A percentile compares a stretch with the other conserved stretches of the same genome.
Conservation (phyloP, 2,888 invertebrate species). For the Drosophila subquinaria region DNA sequence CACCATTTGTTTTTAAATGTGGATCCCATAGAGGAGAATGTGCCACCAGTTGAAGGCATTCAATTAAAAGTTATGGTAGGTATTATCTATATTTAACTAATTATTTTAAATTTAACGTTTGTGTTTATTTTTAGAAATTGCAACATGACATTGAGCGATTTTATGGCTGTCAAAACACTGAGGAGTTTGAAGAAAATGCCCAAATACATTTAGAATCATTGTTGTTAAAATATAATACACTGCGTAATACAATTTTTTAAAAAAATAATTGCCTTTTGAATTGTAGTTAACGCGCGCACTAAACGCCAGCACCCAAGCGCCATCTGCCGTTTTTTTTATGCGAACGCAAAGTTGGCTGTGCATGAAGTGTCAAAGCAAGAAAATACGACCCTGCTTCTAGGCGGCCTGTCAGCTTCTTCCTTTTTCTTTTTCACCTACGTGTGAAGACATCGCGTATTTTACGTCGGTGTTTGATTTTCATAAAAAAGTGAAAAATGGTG, state of each 20-base stretch:
- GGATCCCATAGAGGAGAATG: neutral
- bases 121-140: slow-evolving; percentile 62
- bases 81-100: neutral
- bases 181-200: slow-evolving; percentile 27
- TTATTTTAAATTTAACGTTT: neutral
- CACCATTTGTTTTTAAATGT: slow-evolving; percentile 54
- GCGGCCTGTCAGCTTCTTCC: slow-evolving; percentile 63
- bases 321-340: slow-evolving; percentile 29
- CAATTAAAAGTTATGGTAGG: slow-evolving; percentile 57
- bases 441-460: slow-evolving; percentile 83
- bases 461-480: slow-evolving; percentile 81
- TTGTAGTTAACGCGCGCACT: slow-evolving; percentile 10
- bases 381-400: slow-evolving; percentile 53
- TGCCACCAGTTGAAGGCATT: slow-evolving; percentile 6
- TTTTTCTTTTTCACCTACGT: slow-evolving; percentile 84
- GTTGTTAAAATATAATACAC: slow-evolving; percentile 66
- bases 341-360: slow-evolving; percentile 39
- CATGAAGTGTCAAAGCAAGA: slow-evolving; percentile 35
- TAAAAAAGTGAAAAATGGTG: slow-evolving; percentile 83
- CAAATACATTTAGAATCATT: slow-evolving; percentile 69
- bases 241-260: slow-evolving; percentile 63
- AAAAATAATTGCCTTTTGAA: slow-evolving; percentile 14
- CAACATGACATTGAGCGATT: slow-evolving; percentile 74
- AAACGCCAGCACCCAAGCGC: slow-evolving; percentile 10
- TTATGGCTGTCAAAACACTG: slow-evolving; percentile 51